phyloP scores from a whole-genome alignment of 2,888 invertebrate species.

The Allygus modestus region DNA sequence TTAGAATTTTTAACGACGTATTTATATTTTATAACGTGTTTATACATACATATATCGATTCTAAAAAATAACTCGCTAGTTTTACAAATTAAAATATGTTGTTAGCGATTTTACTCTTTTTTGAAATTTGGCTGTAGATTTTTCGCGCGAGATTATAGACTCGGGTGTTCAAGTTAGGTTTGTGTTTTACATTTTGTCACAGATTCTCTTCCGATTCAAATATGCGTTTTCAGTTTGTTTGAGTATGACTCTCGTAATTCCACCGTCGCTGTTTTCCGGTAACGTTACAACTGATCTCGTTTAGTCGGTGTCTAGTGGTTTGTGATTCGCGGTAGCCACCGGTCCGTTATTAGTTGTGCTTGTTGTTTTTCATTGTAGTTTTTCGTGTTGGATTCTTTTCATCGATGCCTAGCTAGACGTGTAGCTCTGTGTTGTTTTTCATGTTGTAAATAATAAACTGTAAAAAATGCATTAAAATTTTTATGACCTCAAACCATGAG shows the following conservation, averaged over 20 bases:
- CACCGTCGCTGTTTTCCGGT: constrained; percentile 16
- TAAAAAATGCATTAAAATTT: constrained; percentile 46
- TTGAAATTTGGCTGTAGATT: constrained; percentile 36
- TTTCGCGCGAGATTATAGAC: constrained; percentile 31
- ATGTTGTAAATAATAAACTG: constrained; percentile 51
- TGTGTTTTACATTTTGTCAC: constrained; percentile 1
- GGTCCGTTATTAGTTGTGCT: constrained; percentile 10
- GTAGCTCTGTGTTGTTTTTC: constrained; percentile 43
- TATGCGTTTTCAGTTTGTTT: background rate
- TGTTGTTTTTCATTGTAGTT: constrained; percentile 27
- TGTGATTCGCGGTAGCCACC: background rate
- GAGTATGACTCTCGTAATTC: background rate
- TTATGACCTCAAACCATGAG: constrained; percentile 1
- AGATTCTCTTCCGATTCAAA: background rate
- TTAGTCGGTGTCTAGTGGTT: constrained; percentile 23
- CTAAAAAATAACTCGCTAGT: constrained; percentile 51
- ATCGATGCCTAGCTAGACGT: constrained; percentile 34
- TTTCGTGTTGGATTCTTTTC: background rate
- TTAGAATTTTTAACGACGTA: constrained; percentile 59
- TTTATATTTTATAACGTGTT: constrained; percentile 56
- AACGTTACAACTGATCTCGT: constrained; percentile 30
- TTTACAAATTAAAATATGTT: constrained; percentile 45
- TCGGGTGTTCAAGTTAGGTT: constrained; percentile 37
- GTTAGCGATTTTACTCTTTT: constrained; percentile 33
- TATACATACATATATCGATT: constrained; percentile 54